A percentile compares a stretch with the other conserved stretches of the same genome.
Conservation (phyloP, 1,140 invertebrate species). For the Ceratina australensis region DNA sequence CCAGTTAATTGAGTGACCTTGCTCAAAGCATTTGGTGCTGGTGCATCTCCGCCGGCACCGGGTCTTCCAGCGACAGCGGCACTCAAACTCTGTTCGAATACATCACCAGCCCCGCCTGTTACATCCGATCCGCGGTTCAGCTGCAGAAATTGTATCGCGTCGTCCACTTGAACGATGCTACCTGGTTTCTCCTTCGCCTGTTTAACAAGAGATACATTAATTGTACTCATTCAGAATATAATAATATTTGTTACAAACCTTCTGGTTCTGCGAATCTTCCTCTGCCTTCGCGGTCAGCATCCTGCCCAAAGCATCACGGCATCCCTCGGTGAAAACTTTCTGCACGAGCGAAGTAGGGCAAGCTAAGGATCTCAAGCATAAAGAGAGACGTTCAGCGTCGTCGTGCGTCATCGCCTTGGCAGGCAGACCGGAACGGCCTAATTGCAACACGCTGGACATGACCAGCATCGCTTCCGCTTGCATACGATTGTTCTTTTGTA, state of each 20-base stretch:
- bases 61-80: slow-evolving; percentile 90
- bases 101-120: slow-evolving; percentile 90
- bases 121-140: slow-evolving; percentile 86
- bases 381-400: slow-evolving; percentile 93
- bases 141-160: slow-evolving; percentile 93
- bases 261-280: slow-evolving; percentile 83
- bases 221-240: background rate
- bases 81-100: slow-evolving; percentile 96
- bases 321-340: slow-evolving; percentile 88
- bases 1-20: slow-evolving; percentile 99
- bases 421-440: slow-evolving; percentile 85
- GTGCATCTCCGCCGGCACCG: slow-evolving; percentile 77
- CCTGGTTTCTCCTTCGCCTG: slow-evolving; percentile 86
- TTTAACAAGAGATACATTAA: background rate
- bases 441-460: slow-evolving; percentile 91
- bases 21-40: slow-evolving; percentile 84
- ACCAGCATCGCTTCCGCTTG: slow-evolving; percentile 93
- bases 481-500: slow-evolving; percentile 84
- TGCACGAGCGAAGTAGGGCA: slow-evolving; percentile 86
- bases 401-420: slow-evolving; percentile 95
- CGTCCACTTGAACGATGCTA: slow-evolving; percentile 90
- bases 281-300: slow-evolving; percentile 93
- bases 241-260: slow-evolving; percentile 70
- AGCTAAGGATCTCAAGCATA: slow-evolving; percentile 90
- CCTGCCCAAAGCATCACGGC: slow-evolving; percentile 89